Conservation (phyloP, 2,113 vertebrate species). For the Gadus chalcogrammus region DNA sequence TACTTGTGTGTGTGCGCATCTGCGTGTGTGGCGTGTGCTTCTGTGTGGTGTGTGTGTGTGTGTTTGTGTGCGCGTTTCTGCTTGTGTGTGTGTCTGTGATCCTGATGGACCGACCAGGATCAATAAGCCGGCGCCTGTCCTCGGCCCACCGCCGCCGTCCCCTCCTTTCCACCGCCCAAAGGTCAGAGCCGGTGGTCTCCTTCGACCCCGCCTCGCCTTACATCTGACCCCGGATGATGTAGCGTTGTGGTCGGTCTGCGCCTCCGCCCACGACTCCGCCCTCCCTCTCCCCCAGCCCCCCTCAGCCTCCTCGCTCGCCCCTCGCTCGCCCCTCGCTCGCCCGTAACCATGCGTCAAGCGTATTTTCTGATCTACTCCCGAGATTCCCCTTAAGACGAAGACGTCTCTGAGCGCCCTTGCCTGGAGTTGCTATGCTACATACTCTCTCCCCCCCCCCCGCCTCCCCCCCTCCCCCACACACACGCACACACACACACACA, state of each 20-base stretch:
- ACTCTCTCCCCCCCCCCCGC: constrained; percentile 14
- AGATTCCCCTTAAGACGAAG: constrained; percentile 42
- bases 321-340: not conserved
- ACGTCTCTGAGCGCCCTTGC: constrained; percentile 51
- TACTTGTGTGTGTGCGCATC: too few relatives aligned
- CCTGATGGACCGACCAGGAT: constrained; percentile 54
- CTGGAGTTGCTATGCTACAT: constrained; percentile 34
- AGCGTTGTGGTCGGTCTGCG: not conserved
- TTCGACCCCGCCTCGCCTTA: constrained; percentile 28
- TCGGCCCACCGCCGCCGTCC: not conserved
- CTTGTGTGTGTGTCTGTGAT: constrained; percentile 13
- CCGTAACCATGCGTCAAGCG: not conserved
- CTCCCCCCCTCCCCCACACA: too few relatives aligned
- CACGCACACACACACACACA: too few relatives aligned
- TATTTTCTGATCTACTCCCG: constrained; percentile 43
- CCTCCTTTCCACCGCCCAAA: constrained; percentile 44
- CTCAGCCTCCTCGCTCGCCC: too few relatives aligned
- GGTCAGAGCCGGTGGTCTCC: constrained; percentile 37
- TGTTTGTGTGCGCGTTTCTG: not conserved
- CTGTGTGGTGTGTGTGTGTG: not conserved
- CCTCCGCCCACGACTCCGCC: not conserved
- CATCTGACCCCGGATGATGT: constrained; percentile 22
- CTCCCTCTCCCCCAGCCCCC: not conserved
- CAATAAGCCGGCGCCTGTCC: constrained; percentile 34
- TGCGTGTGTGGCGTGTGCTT: not conserved